Base-by-base conservation (phyloP, 2,797 vertebrate species). In the Tiaroga cobitis region DNA sequence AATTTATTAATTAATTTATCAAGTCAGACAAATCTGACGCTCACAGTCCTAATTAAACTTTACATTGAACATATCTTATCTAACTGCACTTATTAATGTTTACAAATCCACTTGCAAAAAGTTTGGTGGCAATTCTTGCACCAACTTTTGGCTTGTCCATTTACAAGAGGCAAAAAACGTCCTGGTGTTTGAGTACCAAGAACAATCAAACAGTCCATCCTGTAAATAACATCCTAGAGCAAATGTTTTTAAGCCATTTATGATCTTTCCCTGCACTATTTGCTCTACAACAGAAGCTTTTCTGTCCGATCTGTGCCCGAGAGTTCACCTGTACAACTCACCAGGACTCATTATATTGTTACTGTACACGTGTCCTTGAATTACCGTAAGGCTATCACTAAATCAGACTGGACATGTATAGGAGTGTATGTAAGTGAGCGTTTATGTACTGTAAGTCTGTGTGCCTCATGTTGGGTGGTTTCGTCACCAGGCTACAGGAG, bases 401-500 rank as follows among this genome's bases (percentile, higher is more conserved):
- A 54, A 69, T 70, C 34, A 87, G 76, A 85, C 43, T 54, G 69
- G 63, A 72, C 54, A 37, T 41, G 26, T 74, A 41, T 67, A 49
- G 16, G 3, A 51, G 46, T 80, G n/a, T 54, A 56, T 37, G 37
- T 37, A 56, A 54, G 43, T 86, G 51, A n/a, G 59, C n/a, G 15
- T 41, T 39, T 67, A 15, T 79, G 69, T 76, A 49, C 41, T 80
- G n/a, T 78, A 21, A 79, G 34, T 54, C 10, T 54, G 65, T 39
- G 67, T 65, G n/a, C 6, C 34, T 34, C 32, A 59, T 43, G 39
- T 34, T 61, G 67, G 43, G 32, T 84, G 77, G 16, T 24, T 34
- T 34, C 0, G 0, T 96, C 97, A 99, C 98, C 97, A 99, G 90
- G 97, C 96, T 16, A 97, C 93, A 0, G 98, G 97, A 0, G 97